Evolutionary conservation across 2,797 vertebrate species (phyloP), one percentile per base, ranked within the genome.

Genomic region (Sebastes cheni): DNA sequence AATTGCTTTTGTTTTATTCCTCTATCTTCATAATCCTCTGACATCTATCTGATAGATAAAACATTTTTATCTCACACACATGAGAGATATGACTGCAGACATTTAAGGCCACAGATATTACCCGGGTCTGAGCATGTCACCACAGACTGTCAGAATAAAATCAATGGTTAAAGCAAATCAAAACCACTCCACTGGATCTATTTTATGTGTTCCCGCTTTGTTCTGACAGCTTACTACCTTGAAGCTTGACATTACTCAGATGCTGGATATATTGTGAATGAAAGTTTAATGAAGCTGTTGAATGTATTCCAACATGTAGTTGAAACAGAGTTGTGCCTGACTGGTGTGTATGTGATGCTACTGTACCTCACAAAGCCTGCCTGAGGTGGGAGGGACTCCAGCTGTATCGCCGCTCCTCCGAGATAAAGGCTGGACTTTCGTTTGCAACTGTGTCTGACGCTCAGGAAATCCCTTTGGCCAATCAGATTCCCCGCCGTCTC

Each of bases 391-490:
- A 95, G 88, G 6, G 94, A 90, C 32, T 96, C 89, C 4, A 93
- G 42, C n/a, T 89, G 86, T 11, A 94, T 91, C 1, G 96, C 84
- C 0, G 88, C 93, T 83, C 97, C 96, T 65, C 95, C 95, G 20
- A 97, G 92, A 84, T 94, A 97, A 75, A 96, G 10, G 0, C 88
- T 60, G 0, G 92, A 91, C 6, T 90, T 89, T 12, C 88, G 90
- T 86, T 86, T 95, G 81, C 83, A 82, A 11, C 94, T 91, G 87
- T 97, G 95, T 65, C 95, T 89, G 70, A 97, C 86, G 2, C 95
- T 97, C 84, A 97, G 76, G 7, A 97, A 97, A 78, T 97, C 97
- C 86, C 96, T 90, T 82, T 95, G 94, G 22, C 96, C 96, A 75
- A 97, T 96, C 67, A 97, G 83, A 82, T 95, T 96, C 29, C 95